phyloP scores from a whole-genome alignment of 2,113 vertebrate genomes.

The Cyphomyrus discorhynchus region DNA sequence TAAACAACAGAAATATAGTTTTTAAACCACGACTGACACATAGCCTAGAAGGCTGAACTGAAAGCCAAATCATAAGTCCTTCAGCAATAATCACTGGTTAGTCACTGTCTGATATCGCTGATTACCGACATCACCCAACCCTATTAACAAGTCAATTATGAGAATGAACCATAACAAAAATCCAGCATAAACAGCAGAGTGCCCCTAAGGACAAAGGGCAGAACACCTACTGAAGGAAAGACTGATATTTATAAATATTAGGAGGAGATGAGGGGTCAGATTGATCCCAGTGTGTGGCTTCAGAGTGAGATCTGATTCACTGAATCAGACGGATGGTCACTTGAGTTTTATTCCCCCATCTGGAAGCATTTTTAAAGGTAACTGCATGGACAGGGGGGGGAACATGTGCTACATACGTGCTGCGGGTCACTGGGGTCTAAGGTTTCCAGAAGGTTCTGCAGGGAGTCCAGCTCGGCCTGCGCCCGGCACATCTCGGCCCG shows the following conservation, averaged over 20 bases:
- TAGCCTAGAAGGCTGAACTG: not conserved
- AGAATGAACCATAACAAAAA: not conserved
- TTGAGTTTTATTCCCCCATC: not conserved
- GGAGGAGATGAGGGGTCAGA: not conserved
- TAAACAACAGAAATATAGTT: not conserved
- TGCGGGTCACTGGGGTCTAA: slow-evolving; percentile 59
- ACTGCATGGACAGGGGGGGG: not conserved
- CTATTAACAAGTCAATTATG: not conserved
- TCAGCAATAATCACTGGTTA: not conserved
- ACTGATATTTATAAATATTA: not conserved
- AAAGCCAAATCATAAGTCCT: not conserved
- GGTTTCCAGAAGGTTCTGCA: slow-evolving; percentile 48
- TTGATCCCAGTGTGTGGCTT: not conserved
- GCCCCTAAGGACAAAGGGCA: not conserved
- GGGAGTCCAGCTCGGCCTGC: slow-evolving; percentile 54
- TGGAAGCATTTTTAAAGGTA: not conserved
- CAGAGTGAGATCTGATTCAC: not conserved
- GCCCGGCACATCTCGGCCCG: slow-evolving; percentile 53
- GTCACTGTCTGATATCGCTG: not conserved
- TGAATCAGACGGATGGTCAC: not conserved
- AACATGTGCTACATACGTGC: slow-evolving; percentile 59
- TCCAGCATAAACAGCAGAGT: not conserved
- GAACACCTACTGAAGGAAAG: not conserved
- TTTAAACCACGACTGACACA: not conserved
- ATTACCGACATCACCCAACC: not conserved